Percentiles rank a stretch among this genome's conserved stretches.
Evolutionary conservation across 2,113 vertebrate species (phyloP).

Genomic region (Mus musculus): GRCm39 chr12:58691501-58692000

Average conservation of each 20-base stretch:
- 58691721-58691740: neutral
- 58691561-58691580: slow-evolving; percentile 71
- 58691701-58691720: neutral
- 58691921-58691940: neutral
- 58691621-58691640: neutral
- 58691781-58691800: neutral
- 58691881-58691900: neutral
- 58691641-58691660: neutral
- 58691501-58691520: slow-evolving; percentile 73
- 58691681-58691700: slow-evolving; percentile 15
- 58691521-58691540: slow-evolving; percentile 70
- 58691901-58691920: neutral
- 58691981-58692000: too few relatives aligned
- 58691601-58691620: neutral
- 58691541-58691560: slow-evolving; percentile 69
- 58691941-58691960: neutral
- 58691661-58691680: neutral
- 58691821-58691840: neutral
- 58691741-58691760: neutral
- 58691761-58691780: neutral
- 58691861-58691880: neutral
- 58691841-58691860: neutral
- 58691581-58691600: slow-evolving; percentile 51
- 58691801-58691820: neutral
- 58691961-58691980: neutral